A percentile compares a stretch with the other conserved stretches of the same genome.
Conservation (phyloP, 2,888 invertebrate species). For the Parnassius glacialis region DNA sequence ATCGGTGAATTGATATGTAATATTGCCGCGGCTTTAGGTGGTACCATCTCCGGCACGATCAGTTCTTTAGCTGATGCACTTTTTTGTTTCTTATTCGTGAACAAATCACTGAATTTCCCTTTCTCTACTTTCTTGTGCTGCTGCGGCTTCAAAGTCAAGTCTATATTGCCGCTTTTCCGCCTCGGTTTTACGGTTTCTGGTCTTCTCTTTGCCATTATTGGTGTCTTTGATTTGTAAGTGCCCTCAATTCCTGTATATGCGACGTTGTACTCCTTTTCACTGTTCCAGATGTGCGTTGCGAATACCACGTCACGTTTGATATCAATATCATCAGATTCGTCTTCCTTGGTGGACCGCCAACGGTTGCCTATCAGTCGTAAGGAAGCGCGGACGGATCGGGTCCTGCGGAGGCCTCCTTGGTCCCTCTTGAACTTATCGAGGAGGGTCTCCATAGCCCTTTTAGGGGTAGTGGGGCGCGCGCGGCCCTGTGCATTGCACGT, state of each 20-base stretch:
- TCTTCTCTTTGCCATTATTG: constrained; percentile 69
- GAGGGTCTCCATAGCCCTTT: constrained; percentile 78
- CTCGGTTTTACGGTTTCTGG: constrained; percentile 56
- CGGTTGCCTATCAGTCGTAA: constrained; percentile 84
- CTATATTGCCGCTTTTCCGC: constrained; percentile 70
- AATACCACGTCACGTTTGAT: constrained; percentile 64
- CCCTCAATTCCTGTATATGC: constrained; percentile 72
- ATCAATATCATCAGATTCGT: constrained; percentile 57
- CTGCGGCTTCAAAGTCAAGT: constrained; percentile 65
- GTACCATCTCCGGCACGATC: constrained; percentile 74
- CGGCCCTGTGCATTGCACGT: constrained; percentile 75
- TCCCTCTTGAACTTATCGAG: constrained; percentile 76
- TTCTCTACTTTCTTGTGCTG: constrained; percentile 66
- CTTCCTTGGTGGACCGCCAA: constrained; percentile 76
- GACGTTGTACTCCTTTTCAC: constrained; percentile 65
- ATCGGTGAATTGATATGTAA: constrained; percentile 79
- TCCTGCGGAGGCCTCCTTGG: constrained; percentile 80
- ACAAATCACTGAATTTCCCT: constrained; percentile 71
- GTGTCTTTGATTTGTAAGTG: constrained; percentile 71
- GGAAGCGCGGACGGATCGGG: constrained; percentile 86
- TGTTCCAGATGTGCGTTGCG: constrained; percentile 62
- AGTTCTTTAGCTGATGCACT: constrained; percentile 69
- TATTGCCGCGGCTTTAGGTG: constrained; percentile 83
- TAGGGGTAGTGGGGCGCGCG: constrained; percentile 58
- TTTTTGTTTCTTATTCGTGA: constrained; percentile 71